Evolutionary conservation across 30 jellyfish, hydroid and myxozoan genomes (phyloP).

Genomic region (Aurelia coerulea): DNA sequence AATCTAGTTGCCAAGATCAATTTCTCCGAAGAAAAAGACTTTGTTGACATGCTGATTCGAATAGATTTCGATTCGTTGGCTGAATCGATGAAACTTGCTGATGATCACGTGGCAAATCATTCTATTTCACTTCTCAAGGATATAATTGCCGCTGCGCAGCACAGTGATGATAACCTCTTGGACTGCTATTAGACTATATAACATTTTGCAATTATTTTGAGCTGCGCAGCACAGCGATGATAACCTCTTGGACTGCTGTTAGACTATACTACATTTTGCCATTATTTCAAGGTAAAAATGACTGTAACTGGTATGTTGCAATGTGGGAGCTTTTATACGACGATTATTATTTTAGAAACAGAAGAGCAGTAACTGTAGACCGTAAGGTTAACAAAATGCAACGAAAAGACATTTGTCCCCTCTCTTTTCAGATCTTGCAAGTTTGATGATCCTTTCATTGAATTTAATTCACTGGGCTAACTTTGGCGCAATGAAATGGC

Average conservation of each 20-base stretch:
- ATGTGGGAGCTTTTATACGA: no score
- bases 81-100: conserved; percentile 38
- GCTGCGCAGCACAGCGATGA: conserved; percentile 54
- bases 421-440: no score
- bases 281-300: no score
- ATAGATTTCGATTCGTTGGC: conserved; percentile 29
- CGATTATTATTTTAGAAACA: no score
- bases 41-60: not conserved
- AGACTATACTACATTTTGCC: not conserved
- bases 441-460: no score
- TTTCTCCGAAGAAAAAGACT: not conserved
- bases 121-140: conserved; percentile 50
- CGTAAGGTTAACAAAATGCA: no score
- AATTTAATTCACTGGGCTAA: no score
- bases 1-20: not conserved
- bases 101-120: conserved; percentile 24
- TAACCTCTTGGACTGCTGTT: conserved; percentile 56
- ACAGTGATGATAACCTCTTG: conserved; percentile 40
- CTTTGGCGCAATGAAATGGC: no score
- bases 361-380: no score
- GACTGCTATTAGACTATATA: conserved; percentile 32
- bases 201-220: no score
- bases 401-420: no score
- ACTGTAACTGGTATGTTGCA: no score
- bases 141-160: conserved; percentile 56